Percentiles rank a stretch among this genome's conserved stretches.
Conservation (phyloP, 1,140 invertebrate genomes). For the Bursaphelenchus mucronatus region DNA sequence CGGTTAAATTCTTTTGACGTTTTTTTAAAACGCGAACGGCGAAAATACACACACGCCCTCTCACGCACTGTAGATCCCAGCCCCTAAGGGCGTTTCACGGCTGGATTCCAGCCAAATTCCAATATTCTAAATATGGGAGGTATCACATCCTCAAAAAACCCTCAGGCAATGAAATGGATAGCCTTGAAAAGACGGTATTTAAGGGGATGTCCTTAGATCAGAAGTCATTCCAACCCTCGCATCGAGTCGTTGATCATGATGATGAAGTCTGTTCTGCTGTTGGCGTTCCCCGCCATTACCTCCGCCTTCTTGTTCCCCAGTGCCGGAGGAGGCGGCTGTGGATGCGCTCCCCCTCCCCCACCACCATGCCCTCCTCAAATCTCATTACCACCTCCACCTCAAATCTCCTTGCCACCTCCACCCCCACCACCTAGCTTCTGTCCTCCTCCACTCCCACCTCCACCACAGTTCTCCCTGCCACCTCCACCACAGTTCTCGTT, state of each 20-base stretch:
- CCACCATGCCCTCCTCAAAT: not conserved
- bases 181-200: not conserved
- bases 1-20: no score
- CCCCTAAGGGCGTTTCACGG: no score
- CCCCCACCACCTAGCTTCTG: not conserved
- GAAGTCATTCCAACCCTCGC: not conserved
- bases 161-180: no score
- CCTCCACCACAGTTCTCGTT: not conserved
- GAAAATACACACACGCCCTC: no score
- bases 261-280: slow-evolving; percentile 8
- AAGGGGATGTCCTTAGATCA: slow-evolving; percentile 2
- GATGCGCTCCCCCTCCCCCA: not conserved
- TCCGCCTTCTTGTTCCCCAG: slow-evolving; percentile 25
- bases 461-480: slow-evolving; percentile 4
- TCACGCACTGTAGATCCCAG: no score
- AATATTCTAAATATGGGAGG: no score
- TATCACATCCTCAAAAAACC: no score
- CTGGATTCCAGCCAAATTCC: no score
- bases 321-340: slow-evolving; percentile 12
- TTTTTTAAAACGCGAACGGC: no score
- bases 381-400: not conserved
- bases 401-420: not conserved
- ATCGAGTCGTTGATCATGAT: slow-evolving; percentile 6
- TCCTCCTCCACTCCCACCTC: slow-evolving; percentile 3
- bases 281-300: not conserved